These are phyloP conservation scores for Tragulus kanchil DNA, from an alignment of 2,113 vertebrate genomes.

Conservation along the genomic window DNA sequence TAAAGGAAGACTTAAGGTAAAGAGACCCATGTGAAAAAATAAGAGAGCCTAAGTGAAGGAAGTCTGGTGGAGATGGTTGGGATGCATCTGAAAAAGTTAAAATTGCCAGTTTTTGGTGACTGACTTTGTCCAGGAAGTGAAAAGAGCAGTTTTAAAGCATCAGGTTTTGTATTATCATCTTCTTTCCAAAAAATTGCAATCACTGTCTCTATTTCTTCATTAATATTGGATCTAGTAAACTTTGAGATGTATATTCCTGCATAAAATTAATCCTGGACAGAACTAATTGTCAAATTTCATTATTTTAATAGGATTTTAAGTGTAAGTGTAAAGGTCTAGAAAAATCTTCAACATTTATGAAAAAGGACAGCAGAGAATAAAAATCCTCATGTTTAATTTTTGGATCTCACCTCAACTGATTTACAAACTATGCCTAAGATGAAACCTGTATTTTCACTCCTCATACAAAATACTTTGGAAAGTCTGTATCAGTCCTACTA, in stretches of 20 bases:
- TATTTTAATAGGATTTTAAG: constrained; percentile 61
- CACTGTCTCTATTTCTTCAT: neutral
- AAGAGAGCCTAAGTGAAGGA: neutral
- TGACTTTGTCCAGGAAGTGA: neutral
- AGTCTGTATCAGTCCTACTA: neutral
- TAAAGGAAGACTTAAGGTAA: neutral
- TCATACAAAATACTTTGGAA: constrained; percentile 59
- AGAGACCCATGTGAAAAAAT: neutral
- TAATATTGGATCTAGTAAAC: too few species aligned
- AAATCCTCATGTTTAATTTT: constrained; percentile 52
- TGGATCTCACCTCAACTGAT: neutral
- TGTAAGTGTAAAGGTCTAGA: constrained; percentile 58
- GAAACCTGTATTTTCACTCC: neutral
- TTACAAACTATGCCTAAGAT: neutral
- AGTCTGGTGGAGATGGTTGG: neutral
- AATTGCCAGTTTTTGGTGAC: neutral
- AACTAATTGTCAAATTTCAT: constrained; percentile 52
- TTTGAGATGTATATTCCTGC: neutral
- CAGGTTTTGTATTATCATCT: neutral
- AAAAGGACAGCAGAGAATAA: neutral
- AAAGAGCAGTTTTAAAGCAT: neutral
- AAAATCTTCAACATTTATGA: constrained; percentile 55
- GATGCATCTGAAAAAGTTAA: neutral
- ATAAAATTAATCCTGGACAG: neutral
- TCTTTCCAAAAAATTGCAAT: too few species aligned